Evolutionary conservation across 1,140 invertebrate species (phyloP), one percentile per base, ranked within the genome.

Genomic region (Ectropis grisescens): DNA sequence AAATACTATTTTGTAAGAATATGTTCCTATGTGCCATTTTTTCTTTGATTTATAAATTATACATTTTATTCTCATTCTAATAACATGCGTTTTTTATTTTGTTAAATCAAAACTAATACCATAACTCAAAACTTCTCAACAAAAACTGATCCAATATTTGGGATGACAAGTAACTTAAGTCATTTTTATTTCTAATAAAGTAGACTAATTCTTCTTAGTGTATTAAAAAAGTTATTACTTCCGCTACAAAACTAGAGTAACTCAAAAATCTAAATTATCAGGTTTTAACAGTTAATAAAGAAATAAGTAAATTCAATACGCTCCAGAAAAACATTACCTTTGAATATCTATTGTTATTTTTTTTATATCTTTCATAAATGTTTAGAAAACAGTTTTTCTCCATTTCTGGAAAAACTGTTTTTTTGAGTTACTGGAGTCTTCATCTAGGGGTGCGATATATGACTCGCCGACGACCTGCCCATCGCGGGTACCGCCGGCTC

Each of bases 161-260:
- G 14, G 13, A 11, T 31, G 29, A 31, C 14, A 31, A 31, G 29
- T 31, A 31, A 31, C 29, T 8, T 31, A 31, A 31, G 13, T 31
- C 29, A 31, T 31, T 31, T 31, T 31, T 31, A 16, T 31, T 31
- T 31, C 29, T 16, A 16, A 19, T 22, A 16, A 31, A 31, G 13
- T 31, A 31, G 8, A 31, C 13, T 31, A 31, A 31, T 19, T 16
- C 29, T 16, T 16, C 13, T 16, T 31, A 31, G 29, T 31, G 29
- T 11, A 16, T 19, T n/a, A 31, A 31, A 31, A 31, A 31, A 11
- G 6, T 16, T 8, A 15, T 31, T 31, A 31, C 14, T 22, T 19
- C 29, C 29, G 13, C 29, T 31, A 31, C 29, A 31, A 31, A 31
- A 31, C 29, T 31, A 31, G 29, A 16, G 13, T 31, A 31, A 31